phyloP scores from a whole-genome alignment of 2,797 vertebrate species.

The Pampus argenteus region DNA sequence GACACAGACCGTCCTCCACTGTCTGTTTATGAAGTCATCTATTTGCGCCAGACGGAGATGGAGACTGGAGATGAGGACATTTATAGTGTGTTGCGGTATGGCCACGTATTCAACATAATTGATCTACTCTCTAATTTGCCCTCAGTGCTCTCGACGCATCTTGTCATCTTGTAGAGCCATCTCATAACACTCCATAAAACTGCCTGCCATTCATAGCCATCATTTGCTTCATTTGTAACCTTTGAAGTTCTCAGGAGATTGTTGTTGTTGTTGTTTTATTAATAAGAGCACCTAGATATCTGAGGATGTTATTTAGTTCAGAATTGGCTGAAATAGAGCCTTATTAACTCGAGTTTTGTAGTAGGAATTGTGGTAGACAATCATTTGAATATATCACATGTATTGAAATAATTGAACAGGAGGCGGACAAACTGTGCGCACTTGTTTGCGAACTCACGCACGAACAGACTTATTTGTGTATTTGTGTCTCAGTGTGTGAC shows the following conservation, averaged over 20 bases:
- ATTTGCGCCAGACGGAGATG: conserved; percentile 72
- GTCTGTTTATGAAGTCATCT: conserved; percentile 78
- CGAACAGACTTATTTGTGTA: conserved; percentile 22
- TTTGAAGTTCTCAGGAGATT: conserved; percentile 20
- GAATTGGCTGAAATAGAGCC: conserved; percentile 25
- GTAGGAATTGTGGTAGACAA: conserved; percentile 16
- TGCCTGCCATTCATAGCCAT: conserved; percentile 26
- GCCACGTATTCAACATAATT: conserved; percentile 64
- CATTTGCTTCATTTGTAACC: conserved; percentile 50
- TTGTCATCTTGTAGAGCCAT: conserved; percentile 61
- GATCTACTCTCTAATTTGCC: conserved; percentile 73
- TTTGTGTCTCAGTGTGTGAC: conserved; percentile 25
- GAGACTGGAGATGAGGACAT: conserved; percentile 68
- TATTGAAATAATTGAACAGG: conserved; percentile 28
- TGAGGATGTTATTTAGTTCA: conserved; percentile 15
- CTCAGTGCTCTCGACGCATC: conserved; percentile 46
- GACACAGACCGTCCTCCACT: conserved; percentile 57
- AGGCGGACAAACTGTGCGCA: conserved; percentile 1
- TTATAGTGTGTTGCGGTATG: conserved; percentile 58
- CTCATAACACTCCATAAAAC: conserved; percentile 50
- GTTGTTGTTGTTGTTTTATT: conserved; percentile 5
- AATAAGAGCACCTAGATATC: neutral
- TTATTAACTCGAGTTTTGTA: conserved; percentile 26
- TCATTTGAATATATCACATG: conserved; percentile 14
- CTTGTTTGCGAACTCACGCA: conserved; percentile 14